Base-by-base conservation (phyloP, 2,888 invertebrate genomes). In the Napeogenes sylphis region DNA sequence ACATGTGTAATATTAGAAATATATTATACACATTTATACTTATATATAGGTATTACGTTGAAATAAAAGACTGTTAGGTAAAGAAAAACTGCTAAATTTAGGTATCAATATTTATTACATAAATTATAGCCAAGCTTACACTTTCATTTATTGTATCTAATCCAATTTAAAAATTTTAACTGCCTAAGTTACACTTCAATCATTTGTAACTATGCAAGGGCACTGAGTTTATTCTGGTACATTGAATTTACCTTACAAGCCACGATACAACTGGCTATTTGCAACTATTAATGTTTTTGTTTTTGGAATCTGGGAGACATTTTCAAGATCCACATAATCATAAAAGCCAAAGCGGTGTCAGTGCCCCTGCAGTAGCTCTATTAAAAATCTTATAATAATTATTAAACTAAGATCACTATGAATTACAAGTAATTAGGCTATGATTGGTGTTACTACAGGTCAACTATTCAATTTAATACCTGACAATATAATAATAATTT, bases 81-180 rank as follows among this genome's bases (percentile, higher is more conserved):
- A 21, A 21, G 21, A 21, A 21, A 81, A 76, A 77, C 74, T 72
- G 73, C 75, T 69, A 69, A 47, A 61, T 67, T 59, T 83, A 86
- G 83, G 84, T 90, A 90, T 88, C 84, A 85, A 87, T 89, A 90
- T 90, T 90, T 90, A 90, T 90, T 90, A 88, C 84, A 87, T 88
- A 88, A 88, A 87, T 89, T 88, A 88, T 89, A 89, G 87, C 89
- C 88, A 90, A 90, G 90, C 90, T 89, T 90, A 90, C 87, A 90
- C 79, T 85, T 85, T 83, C 80, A 80, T 84, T 81, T 77, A 78
- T 82, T 71, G 82, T 78, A 83, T 81, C 84, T 88, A 87, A 82
- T 81, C 79, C 77, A 81, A 84, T 82, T 83, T 83, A 81, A 83
- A 81, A 83, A 82, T 74, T 81, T 79, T 79, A 87, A 84, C 83